Evolutionary conservation across 2,888 invertebrate genomes (phyloP).

Genomic region (Ypsolopha scabrella): DNA sequence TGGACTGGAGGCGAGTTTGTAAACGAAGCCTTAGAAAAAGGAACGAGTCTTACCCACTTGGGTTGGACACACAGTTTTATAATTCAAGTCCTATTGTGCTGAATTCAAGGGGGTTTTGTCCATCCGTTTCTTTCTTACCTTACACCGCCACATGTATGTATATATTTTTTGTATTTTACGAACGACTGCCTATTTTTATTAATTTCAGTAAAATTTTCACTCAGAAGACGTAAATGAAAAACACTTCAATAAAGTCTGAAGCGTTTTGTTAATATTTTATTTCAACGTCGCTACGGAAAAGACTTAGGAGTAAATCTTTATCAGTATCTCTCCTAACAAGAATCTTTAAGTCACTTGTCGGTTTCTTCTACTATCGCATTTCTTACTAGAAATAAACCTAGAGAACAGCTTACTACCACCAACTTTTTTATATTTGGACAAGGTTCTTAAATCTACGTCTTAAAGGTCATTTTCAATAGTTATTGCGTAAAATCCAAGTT

Average conservation of each 20-base stretch:
- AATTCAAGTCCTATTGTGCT: constrained; percentile 2
- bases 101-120: background rate
- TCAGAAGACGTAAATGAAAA: too few species aligned
- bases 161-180: too few species aligned
- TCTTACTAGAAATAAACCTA: background rate
- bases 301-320: too few species aligned
- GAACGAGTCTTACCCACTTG: background rate
- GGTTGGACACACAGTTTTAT: constrained; percentile 1
- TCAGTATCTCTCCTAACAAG: background rate
- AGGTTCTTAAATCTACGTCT: background rate
- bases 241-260: too few species aligned
- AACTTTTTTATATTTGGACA: constrained; percentile 14
- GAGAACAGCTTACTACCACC: background rate
- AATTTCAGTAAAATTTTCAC: too few species aligned
- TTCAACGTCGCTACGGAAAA: too few species aligned
- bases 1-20: background rate
- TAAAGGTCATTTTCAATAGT: background rate
- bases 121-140: background rate
- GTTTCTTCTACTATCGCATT: background rate
- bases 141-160: too few species aligned
- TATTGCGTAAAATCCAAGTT: background rate
- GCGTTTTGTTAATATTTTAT: too few species aligned
- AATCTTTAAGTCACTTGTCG: background rate
- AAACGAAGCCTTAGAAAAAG: background rate
- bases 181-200: too few species aligned